Conservation (phyloP, 2,113 vertebrate species). For the Chroicocephalus ridibundus region DNA sequence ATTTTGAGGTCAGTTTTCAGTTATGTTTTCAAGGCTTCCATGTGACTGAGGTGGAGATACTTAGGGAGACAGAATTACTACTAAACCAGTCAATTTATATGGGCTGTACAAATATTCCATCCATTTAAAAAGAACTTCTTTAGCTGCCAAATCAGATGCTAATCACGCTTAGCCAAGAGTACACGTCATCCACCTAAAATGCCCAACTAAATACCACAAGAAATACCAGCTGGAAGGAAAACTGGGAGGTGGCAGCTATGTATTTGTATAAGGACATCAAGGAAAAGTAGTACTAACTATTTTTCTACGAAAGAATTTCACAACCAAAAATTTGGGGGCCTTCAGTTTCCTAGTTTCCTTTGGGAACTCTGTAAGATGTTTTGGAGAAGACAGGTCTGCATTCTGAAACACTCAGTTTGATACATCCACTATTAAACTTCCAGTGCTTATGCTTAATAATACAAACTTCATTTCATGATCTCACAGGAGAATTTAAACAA, state of each 20-base stretch:
- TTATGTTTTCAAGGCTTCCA: neutral
- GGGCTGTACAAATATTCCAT: neutral
- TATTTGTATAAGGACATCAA: neutral
- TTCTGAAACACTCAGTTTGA: neutral
- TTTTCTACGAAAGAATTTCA: neutral
- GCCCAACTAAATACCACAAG: neutral
- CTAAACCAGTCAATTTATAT: neutral
- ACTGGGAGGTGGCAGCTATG: neutral
- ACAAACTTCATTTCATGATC: neutral
- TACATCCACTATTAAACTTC: neutral
- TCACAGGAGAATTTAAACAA: slow-evolving; percentile 89
- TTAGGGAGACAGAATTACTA: neutral
- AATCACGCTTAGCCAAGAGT: neutral
- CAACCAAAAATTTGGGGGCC: neutral
- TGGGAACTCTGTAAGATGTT: neutral
- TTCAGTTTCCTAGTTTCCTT: neutral
- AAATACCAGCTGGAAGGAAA: neutral
- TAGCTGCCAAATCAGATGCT: neutral
- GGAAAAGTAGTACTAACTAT: neutral
- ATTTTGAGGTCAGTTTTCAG: neutral
- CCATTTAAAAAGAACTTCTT: neutral
- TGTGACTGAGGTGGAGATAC: neutral
- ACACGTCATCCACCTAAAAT: neutral
- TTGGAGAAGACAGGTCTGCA: neutral
- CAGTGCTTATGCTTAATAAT: neutral